These are phyloP conservation scores for Smithornis capensis DNA, from an alignment of 2,113 vertebrate species.

Conservation along the genomic window DNA sequence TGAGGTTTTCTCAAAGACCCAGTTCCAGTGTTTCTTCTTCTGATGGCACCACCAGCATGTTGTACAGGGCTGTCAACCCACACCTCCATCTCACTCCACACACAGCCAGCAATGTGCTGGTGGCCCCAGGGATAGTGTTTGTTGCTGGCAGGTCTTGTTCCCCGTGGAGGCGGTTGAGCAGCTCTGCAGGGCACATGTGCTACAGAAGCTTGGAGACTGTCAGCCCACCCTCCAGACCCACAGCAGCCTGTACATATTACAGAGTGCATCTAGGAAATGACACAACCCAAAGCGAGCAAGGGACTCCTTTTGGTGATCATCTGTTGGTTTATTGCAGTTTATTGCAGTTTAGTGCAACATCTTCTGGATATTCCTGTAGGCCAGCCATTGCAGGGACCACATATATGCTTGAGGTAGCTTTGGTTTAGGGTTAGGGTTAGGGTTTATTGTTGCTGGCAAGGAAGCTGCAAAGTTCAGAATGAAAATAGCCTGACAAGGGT, in stretches of 20 bases:
- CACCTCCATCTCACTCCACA: accelerated
- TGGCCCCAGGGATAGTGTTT: background rate
- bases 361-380: background rate
- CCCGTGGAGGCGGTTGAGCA: background rate
- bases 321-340: background rate
- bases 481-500: background rate
- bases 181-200: background rate
- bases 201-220: background rate
- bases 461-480: background rate
- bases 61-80: background rate
- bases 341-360: background rate
- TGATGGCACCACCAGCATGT: no score
- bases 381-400: background rate
- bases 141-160: background rate
- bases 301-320: background rate
- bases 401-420: background rate
- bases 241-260: background rate
- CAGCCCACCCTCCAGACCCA: background rate
- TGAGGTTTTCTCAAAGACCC: background rate
- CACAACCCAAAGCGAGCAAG: background rate
- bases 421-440: background rate
- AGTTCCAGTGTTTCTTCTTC: background rate
- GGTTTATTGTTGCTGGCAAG: background rate
- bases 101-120: background rate
- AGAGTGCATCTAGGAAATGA: background rate